Evolutionary conservation across 23 tunicate genomes (phyloP).

Genomic region (Ascidia mentula): DNA sequence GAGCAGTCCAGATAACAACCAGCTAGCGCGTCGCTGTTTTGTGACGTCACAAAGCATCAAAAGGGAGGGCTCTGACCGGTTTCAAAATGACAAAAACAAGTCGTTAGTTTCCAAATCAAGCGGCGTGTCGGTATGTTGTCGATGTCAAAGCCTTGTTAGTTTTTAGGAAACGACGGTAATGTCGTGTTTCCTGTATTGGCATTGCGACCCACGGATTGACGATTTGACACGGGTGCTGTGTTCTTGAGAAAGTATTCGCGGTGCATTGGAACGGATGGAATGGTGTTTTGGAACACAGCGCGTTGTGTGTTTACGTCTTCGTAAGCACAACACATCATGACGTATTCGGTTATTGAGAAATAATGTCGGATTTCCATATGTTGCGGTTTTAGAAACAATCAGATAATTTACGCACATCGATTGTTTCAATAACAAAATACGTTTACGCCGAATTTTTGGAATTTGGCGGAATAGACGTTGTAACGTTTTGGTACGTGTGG

Average conservation of each 20-base stretch:
- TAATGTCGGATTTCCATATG: no score
- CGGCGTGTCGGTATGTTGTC: not conserved
- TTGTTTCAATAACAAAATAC: no score
- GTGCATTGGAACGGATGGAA: not conserved
- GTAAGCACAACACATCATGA: no score
- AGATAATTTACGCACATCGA: no score
- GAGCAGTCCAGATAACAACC: constrained; percentile 1
- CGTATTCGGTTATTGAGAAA: no score
- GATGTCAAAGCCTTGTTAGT: not conserved
- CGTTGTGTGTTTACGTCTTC: no score
- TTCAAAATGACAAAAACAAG: constrained; percentile 4
- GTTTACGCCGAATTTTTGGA: no score
- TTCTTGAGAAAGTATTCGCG: not conserved
- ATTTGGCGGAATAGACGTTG: no score
- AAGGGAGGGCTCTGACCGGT: not conserved
- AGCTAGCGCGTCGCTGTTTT: not conserved
- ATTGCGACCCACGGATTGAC: not conserved
- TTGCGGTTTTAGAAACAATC: no score
- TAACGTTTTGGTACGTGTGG: no score
- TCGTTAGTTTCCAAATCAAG: not conserved
- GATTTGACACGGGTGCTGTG: not conserved
- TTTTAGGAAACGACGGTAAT: not conserved
- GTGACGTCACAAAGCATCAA: not conserved
- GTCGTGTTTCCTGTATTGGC: constrained; percentile 1
- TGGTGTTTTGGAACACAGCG: not conserved